phyloP scores from a whole-genome alignment of 2,113 vertebrate genomes.

The western clawed frog (Xenopus tropicalis) region UCB_Xtro_10.0 CM004445.2:113925501-113926000 shows the following conservation, averaged over 20 bases:
- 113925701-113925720: constrained; percentile 54
- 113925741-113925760: constrained; percentile 63
- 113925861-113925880: constrained; percentile 66
- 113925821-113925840: constrained; percentile 86
- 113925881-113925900: constrained; percentile 67
- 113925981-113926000: too few species aligned
- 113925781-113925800: constrained; percentile 64
- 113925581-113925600: too few species aligned
- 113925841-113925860: constrained; percentile 71
- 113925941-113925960: neutral
- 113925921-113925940: constrained; percentile 50
- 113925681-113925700: constrained; percentile 20
- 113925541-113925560: too few species aligned
- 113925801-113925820: constrained; percentile 84
- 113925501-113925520: too few species aligned
- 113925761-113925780: constrained; percentile 57
- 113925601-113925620: too few species aligned
- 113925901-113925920: constrained; percentile 79
- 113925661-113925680: too few species aligned
- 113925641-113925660: too few species aligned
- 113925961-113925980: too few species aligned
- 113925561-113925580: too few species aligned
- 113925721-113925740: constrained; percentile 56
- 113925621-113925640: too few species aligned
- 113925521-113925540: too few species aligned